phyloP scores from a whole-genome alignment of 2,888 invertebrate genomes.

The Papilio gigon region DNA sequence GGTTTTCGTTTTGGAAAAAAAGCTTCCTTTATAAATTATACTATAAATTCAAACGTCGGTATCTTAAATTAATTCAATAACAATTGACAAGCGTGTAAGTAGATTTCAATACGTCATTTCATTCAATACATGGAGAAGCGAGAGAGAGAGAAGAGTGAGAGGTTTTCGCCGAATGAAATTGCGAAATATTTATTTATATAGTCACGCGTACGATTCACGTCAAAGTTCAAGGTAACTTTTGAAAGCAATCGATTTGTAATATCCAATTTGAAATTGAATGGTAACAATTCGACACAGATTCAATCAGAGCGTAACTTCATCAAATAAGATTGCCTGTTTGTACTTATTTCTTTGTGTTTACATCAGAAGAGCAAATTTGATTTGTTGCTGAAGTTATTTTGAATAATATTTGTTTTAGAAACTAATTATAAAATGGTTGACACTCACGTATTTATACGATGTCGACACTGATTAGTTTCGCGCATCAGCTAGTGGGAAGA shows the following conservation, averaged over 20 bases:
- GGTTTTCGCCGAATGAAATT: not conserved
- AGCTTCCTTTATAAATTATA: too few relatives aligned
- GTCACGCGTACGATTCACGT: not conserved
- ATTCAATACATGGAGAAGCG: not conserved
- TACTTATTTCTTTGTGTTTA: slow-evolving; percentile 16
- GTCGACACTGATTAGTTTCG: too few relatives aligned
- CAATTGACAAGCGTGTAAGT: not conserved
- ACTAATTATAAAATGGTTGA: too few relatives aligned
- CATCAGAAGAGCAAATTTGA: not conserved
- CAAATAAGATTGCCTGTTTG: slow-evolving; percentile 8
- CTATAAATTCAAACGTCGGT: too few relatives aligned
- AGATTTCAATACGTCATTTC: too few relatives aligned
- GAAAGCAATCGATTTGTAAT: slow-evolving; percentile 8
- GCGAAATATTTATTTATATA: not conserved
- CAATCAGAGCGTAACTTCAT: slow-evolving; percentile 21
- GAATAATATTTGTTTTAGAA: not conserved
- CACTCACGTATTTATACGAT: too few relatives aligned
- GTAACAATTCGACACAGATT: slow-evolving; percentile 16
- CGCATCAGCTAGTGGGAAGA: too few relatives aligned
- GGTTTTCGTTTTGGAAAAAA: too few relatives aligned
- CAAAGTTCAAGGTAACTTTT: slow-evolving; percentile 9
- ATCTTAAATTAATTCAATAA: too few relatives aligned
- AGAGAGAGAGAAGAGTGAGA: not conserved
- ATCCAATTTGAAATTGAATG: slow-evolving; percentile 22
- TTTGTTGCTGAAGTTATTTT: not conserved